Evolutionary conservation across 2,888 invertebrate genomes (phyloP).

Genomic region (Lamellibrachia satsuma): DNA sequence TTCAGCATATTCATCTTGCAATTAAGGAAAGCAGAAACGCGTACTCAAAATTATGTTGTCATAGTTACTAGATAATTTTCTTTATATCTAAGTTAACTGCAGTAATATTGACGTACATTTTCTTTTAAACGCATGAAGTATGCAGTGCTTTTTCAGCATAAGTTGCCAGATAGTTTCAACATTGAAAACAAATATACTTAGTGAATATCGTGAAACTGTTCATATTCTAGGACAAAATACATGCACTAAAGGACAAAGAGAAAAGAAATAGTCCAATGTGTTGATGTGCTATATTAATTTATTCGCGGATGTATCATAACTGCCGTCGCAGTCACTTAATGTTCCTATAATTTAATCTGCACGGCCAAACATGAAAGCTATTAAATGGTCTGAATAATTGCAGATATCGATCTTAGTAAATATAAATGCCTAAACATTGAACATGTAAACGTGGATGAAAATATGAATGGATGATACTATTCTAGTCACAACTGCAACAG

Average conservation of each 20-base stretch:
- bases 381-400: too few species aligned
- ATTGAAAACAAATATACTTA: neutral
- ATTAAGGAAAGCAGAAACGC: too few species aligned
- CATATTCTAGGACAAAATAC: constrained; percentile 20
- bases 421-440: too few species aligned
- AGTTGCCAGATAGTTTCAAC: neutral
- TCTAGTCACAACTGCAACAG: too few species aligned
- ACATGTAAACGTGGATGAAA: too few species aligned
- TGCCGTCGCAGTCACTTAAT: neutral
- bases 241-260: neutral
- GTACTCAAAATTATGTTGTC: too few species aligned
- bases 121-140: neutral
- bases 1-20: too few species aligned
- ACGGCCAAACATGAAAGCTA: too few species aligned
- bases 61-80: neutral
- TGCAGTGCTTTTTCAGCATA: neutral
- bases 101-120: neutral
- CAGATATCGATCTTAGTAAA: too few species aligned
- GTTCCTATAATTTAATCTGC: neutral
- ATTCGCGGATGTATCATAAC: neutral
- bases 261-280: constrained; percentile 1
- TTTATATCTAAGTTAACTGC: neutral
- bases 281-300: neutral
- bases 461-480: too few species aligned
- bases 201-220: neutral